Base-by-base conservation (phyloP, 2,888 invertebrate species). In the Gymnocheta viridis region DNA sequence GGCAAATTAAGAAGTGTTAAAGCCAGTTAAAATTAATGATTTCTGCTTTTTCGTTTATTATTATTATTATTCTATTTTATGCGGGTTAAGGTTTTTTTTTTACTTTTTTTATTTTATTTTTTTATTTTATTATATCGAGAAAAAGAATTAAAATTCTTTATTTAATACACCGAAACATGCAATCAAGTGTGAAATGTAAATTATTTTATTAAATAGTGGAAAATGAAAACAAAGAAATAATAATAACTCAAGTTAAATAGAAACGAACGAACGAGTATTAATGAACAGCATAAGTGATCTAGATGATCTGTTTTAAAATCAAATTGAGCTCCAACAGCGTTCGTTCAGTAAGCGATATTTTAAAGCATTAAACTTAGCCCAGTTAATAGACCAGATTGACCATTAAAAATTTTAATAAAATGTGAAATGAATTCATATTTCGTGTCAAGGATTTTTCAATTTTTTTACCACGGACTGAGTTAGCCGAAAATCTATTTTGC, bases 1-100 rank as follows among this genome's bases (percentile, higher is more conserved):
- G 7, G 17, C 32, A 72, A 72, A 60, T 60, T 60, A 72, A 56
- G 19, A 70, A 41, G 56, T 70, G 32, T 70, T 38, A 56, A 41
- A 56, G 17, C n/a, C 10, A 12, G 1, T 17, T 54, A 7, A 41
- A 56, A 51, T 41, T 44, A 35, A 22, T 41, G 19, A n/a, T 14
- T 24, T 38, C n/a, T 49, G 7, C n/a, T 19, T 32, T 67, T 58
- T 19, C 14, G n/a, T 22, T 6, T 29, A 27, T 29, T n/a, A n/a
- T n/a, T n/a, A n/a, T 47, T 72, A 56, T 5, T 47, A 58, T 54
- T 54, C 5, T n/a, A 41, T 54, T 54, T 54, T 69, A 54, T 69
- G 69, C 27, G 69, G 54, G 54, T 54, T 69, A 38, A 27, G 35
- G 6, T 19, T 66, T 51, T 51, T 51, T n/a, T n/a, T n/a, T n/a